A percentile compares a stretch with the other conserved stretches of the same genome.
phyloP scores from a whole-genome alignment of 2,797 vertebrate genomes.

The Nannoperca australis region DNA sequence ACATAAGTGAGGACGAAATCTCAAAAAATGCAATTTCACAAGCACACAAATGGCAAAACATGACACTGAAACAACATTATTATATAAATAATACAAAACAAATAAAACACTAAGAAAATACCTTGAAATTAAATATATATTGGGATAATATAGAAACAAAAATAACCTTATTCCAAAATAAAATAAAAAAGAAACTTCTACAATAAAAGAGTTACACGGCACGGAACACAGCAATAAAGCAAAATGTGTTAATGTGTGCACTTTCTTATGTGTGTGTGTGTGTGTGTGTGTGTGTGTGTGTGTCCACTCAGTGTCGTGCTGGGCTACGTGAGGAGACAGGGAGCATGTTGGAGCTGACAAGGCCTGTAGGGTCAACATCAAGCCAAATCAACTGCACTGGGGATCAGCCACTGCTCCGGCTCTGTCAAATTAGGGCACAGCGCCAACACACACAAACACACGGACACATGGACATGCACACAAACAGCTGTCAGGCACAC shows the following conservation, averaged over 20 bases:
- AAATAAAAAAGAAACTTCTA: background rate
- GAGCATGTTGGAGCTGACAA: conserved; percentile 83
- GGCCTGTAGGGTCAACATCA: conserved; percentile 84
- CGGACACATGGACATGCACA: conserved; percentile 73
- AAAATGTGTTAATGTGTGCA: conserved; percentile 17
- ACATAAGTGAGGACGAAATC: background rate
- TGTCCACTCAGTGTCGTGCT: conserved; percentile 70
- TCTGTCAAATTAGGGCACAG: conserved; percentile 84
- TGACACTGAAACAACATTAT: background rate
- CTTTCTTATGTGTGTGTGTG: conserved; percentile 11
- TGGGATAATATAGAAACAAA: background rate
- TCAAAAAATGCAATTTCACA: background rate
- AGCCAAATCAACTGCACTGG: conserved; percentile 82
- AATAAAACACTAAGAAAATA: background rate
- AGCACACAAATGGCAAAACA: background rate
- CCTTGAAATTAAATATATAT: background rate
- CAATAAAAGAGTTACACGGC: too few relatives aligned
- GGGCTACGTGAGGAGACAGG: conserved; percentile 78
- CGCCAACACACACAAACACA: conserved; percentile 72
- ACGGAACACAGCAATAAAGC: conserved; percentile 10
- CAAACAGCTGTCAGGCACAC: conserved; percentile 81
- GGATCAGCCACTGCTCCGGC: conserved; percentile 80
- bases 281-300: conserved; percentile 53
- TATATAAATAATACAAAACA: background rate
- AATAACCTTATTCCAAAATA: background rate